Base-by-base conservation (phyloP, 2,888 invertebrate species). In the Hydrotaea diabolus region DNA sequence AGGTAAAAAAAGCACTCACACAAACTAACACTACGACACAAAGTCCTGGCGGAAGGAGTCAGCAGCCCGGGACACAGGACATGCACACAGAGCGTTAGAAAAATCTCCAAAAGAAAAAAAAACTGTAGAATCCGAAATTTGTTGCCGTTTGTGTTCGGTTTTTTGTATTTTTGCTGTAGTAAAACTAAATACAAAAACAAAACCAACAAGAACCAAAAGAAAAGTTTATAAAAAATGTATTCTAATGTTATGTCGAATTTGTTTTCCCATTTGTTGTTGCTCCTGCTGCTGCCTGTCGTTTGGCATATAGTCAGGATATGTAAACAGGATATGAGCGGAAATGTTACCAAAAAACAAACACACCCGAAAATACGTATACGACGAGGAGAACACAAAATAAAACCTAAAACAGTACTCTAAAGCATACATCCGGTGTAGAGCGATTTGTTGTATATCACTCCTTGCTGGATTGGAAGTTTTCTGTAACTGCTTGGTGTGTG, bases 301-400 rank as follows among this genome's bases (percentile, higher is more conserved):
- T 78, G 57, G 57, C 23, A 39, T 78, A 78, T 53, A 59, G 62
- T 13, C 78, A 80, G 86, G 86, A 86, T 85, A 83, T 85, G 83
- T 43, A 83, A 82, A 82, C 82, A 83, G 85, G 85, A 86, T 86
- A 85, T 83, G 80, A 83, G 80, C 83, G 82, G 85, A 85, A 82
- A 82, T 83, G 80, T 82, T 76, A 73, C 72, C 43, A 36, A 43
- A 55, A 57, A 59, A 53, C n/a, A 74, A 43, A 19, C 31, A 31
- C 11, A 53, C n/a, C 66, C 43, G n/a, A 72, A 75, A 53, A n/a
- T 0, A n/a, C n/a, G n/a, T n/a, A n/a, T n/a, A n/a, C n/a, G n/a
- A 62, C 21, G 13, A 76, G 0, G 75, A 57, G 74, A 62, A 59
- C 31, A 17, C 49, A 62, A 72, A 62, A 26, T 31, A 62, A 71